These are phyloP conservation scores for Alectura lathami DNA, from an alignment of 2,113 vertebrate species.

Conservation along the genomic window DNA sequence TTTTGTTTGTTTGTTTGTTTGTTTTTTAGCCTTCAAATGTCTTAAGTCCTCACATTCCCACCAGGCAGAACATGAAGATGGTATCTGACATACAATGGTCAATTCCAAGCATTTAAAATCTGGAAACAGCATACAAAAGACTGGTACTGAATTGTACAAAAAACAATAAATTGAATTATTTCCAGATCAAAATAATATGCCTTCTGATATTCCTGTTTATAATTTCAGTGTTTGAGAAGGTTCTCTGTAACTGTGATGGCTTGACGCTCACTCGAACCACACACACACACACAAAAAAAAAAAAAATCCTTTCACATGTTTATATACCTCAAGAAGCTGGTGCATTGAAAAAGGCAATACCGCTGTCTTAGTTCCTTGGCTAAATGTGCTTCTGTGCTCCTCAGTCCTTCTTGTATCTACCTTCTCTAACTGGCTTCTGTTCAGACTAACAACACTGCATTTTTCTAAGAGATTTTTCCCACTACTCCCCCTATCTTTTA, in stretches of 20 bases:
- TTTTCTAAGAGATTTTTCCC: neutral
- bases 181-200: neutral
- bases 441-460: neutral
- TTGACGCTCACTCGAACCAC: neutral
- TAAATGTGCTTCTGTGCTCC: neutral
- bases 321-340: neutral
- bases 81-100: neutral
- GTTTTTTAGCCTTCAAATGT: neutral
- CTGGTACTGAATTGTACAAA: neutral
- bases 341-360: neutral
- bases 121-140: neutral
- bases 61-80: neutral
- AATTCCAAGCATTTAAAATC: neutral
- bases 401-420: neutral
- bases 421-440: neutral
- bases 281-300: neutral
- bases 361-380: neutral
- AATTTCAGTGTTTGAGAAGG: neutral
- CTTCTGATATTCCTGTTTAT: neutral
- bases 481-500: neutral
- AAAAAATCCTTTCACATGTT: neutral
- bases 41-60: neutral
- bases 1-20: too few relatives aligned
- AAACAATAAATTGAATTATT: neutral
- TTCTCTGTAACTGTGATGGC: neutral